Conservation (phyloP, 2,797 vertebrate genomes). For the Sebastes flavidus region DNA sequence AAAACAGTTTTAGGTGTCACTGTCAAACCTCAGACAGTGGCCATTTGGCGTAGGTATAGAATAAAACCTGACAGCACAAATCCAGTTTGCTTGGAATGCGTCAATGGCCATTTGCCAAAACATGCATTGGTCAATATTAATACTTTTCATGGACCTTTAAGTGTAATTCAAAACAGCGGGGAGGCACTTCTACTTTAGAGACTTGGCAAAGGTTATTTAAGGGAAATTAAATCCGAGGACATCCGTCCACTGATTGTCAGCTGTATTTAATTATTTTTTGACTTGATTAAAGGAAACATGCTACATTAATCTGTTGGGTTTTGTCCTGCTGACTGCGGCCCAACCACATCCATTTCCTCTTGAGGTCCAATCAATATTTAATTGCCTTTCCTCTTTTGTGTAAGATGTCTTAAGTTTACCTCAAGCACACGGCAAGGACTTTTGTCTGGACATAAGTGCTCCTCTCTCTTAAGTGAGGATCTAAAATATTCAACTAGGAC, state of each 20-base stretch:
- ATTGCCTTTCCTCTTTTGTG: constrained; percentile 47
- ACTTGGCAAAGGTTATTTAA: constrained; percentile 12
- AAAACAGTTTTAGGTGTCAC: background rate
- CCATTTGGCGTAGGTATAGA: background rate
- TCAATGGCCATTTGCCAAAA: constrained; percentile 14
- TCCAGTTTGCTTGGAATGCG: constrained; percentile 11
- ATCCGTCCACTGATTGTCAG: background rate
- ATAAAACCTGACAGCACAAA: constrained; percentile 14
- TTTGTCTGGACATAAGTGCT: constrained; percentile 25
- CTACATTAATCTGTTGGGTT: constrained; percentile 39
- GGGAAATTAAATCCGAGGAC: background rate
- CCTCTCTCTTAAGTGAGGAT: background rate
- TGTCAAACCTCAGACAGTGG: background rate
- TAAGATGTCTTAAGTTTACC: constrained; percentile 37
- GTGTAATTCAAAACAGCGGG: background rate
- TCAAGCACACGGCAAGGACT: constrained; percentile 44
- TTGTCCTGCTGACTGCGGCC: constrained; percentile 47
- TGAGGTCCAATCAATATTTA: constrained; percentile 61
- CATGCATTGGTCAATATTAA: background rate
- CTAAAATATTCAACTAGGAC: constrained; percentile 40
- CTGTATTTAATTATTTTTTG: constrained; percentile 29
- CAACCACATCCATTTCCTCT: constrained; percentile 36
- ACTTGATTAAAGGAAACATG: constrained; percentile 45
- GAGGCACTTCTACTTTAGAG: constrained; percentile 3
- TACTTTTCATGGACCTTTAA: background rate